A percentile compares a stretch with the other conserved stretches of the same genome.
Conservation (phyloP, 2,888 invertebrate species). For the Lasioglossum malachurum region DNA sequence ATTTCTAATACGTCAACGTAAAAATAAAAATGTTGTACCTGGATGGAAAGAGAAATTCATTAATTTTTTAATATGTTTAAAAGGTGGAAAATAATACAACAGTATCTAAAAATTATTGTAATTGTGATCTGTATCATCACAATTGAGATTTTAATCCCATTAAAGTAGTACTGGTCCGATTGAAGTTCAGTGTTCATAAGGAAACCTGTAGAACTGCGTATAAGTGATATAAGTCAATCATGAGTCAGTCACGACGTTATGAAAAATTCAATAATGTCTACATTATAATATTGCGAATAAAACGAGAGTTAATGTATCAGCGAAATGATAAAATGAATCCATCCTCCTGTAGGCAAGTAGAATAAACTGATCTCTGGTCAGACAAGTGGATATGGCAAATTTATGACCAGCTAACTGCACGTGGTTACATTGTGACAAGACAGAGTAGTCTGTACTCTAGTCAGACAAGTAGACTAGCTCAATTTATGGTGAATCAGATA, state of each 20-base stretch:
- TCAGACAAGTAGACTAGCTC: not conserved
- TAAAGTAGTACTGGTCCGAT: no score
- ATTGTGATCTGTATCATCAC: not conserved
- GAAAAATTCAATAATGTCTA: not conserved
- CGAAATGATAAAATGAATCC: not conserved
- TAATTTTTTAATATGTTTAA: not conserved
- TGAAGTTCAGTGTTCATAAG: not conserved
- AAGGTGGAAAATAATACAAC: not conserved
- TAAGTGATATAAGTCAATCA: not conserved
- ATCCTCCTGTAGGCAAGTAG: not conserved
- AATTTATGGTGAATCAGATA: not conserved
- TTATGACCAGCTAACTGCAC: not conserved
- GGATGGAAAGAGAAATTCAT: not conserved
- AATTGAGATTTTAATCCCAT: no score
- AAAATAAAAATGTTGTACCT: not conserved
- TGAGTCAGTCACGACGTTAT: not conserved
- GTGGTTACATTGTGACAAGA: not conserved
- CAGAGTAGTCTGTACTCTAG: not conserved
- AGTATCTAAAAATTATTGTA: not conserved
- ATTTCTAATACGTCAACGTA: not conserved
- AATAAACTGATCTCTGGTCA: not conserved
- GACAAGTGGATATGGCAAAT: not conserved
- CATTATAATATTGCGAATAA: not conserved
- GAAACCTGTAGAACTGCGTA: not conserved
- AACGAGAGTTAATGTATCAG: not conserved